phyloP scores from a whole-genome alignment of 2,888 invertebrate species.

The Pammene aurita region DNA sequence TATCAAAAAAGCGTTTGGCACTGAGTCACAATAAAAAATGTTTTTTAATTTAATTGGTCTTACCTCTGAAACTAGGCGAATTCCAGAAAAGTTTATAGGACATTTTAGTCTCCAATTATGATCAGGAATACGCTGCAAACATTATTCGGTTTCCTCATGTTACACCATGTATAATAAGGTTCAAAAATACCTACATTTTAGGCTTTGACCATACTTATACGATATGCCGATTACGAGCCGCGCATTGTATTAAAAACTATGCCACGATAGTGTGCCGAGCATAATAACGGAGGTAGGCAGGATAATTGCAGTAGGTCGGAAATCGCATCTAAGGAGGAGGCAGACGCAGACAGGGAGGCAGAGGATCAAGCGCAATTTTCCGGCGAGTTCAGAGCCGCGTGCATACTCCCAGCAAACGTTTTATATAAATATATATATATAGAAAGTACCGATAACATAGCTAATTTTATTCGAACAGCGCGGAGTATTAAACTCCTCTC shows the following conservation, averaged over 20 bases:
- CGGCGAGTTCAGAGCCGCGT: slow-evolving; percentile 57
- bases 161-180: no score
- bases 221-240: background rate
- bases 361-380: slow-evolving; percentile 71
- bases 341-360: slow-evolving; percentile 53
- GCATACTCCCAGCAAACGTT: slow-evolving; percentile 47
- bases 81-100: no score
- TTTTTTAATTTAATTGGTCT: no score
- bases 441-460: background rate
- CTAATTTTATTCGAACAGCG: background rate
- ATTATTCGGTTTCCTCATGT: no score
- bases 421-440: background rate
- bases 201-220: no score
- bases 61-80: no score
- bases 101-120: no score
- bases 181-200: no score
- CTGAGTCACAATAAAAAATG: no score
- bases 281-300: slow-evolving; percentile 40
- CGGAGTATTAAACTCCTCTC: background rate
- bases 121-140: no score
- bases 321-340: slow-evolving; percentile 60
- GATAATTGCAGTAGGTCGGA: slow-evolving; percentile 58
- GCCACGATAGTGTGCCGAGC: slow-evolving; percentile 17
- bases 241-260: slow-evolving; percentile 27
- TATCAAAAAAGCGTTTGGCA: no score